Evolutionary conservation across 2,888 invertebrate species (phyloP).

Genomic region (Orthosia incerta): DNA sequence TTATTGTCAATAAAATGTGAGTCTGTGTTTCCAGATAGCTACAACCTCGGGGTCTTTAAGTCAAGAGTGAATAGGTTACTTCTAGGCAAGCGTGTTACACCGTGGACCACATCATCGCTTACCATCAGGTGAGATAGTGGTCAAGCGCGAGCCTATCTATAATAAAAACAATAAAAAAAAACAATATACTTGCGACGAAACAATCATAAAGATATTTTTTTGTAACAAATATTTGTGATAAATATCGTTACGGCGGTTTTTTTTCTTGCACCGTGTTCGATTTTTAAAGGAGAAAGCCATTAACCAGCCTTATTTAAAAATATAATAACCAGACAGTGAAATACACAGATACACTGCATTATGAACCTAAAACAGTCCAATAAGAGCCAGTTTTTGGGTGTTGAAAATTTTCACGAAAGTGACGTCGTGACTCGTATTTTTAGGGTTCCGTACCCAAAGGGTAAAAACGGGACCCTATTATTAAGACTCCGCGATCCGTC

Average conservation of each 20-base stretch:
- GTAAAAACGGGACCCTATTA: too few relatives aligned
- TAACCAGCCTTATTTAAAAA: too few relatives aligned
- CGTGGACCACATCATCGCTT: too few relatives aligned
- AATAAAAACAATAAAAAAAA: too few relatives aligned
- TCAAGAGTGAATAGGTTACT: too few relatives aligned
- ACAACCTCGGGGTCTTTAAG: too few relatives aligned
- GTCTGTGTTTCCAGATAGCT: too few relatives aligned
- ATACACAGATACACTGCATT: neutral
- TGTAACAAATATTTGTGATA: neutral
- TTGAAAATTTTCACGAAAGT: neutral
- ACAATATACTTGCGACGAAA: neutral
- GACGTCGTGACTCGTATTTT: neutral
- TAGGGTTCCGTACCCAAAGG: too few relatives aligned
- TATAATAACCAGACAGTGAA: neutral
- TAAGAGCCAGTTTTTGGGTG: neutral
- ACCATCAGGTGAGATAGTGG: too few relatives aligned
- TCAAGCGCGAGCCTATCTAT: too few relatives aligned
- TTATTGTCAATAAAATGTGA: constrained; percentile 1
- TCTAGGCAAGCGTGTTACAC: too few relatives aligned
- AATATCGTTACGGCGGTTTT: neutral
- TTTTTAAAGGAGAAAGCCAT: neutral
- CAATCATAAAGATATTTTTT: neutral
- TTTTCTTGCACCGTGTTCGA: neutral
- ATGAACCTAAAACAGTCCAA: neutral
- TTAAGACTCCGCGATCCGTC: too few relatives aligned